Conservation (phyloP, 2,113 vertebrate species). For the Alces alces region DNA sequence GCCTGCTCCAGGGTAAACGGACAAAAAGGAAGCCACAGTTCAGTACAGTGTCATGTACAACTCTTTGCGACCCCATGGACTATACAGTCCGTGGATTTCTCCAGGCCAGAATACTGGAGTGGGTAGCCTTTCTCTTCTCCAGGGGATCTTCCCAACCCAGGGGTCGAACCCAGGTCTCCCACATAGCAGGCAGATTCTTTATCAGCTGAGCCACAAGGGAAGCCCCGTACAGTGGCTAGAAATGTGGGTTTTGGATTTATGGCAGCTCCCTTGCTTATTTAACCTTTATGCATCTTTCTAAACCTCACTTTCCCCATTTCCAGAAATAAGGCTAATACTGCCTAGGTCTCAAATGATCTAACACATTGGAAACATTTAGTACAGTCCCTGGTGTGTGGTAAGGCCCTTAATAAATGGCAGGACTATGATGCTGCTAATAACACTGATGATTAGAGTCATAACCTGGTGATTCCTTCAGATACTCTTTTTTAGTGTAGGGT, state of each 20-base stretch:
- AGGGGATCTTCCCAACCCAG: not conserved
- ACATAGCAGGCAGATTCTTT: not conserved
- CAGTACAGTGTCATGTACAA: rapidly evolving
- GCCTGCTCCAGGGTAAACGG: not conserved
- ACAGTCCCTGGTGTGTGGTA: not conserved
- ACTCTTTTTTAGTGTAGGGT: not conserved
- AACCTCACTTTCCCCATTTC: not conserved
- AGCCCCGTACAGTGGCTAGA: not conserved
- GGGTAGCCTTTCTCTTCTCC: not conserved
- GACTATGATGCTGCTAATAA: not conserved
- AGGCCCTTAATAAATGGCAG: not conserved
- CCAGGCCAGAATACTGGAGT: not conserved
- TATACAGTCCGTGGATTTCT: not conserved
- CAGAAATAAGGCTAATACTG: not conserved
- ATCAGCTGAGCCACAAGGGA: not conserved
- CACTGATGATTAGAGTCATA: not conserved
- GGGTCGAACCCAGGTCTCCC: not conserved
- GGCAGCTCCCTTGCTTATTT: not conserved
- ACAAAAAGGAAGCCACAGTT: not conserved
- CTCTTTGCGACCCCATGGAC: not conserved
- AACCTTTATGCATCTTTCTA: not conserved
- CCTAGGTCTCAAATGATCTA: not conserved
- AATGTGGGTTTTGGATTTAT: not conserved
- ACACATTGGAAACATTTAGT: not conserved
- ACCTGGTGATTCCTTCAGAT: not conserved